These are phyloP conservation scores for Smithornis capensis DNA, from an alignment of 2,113 vertebrate genomes.

Conservation along the genomic window DNA sequence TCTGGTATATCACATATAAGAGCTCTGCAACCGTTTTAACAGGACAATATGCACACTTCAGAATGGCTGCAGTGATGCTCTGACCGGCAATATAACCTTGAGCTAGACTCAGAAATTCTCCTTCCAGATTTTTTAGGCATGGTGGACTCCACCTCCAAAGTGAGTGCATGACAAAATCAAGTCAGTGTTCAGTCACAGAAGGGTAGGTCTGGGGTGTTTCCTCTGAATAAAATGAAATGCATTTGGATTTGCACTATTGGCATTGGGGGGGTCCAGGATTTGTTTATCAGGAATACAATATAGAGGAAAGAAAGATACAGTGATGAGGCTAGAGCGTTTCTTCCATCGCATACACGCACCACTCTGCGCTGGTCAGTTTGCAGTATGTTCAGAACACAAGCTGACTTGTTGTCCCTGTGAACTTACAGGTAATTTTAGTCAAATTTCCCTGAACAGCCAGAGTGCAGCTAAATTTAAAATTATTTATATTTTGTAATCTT, in stretches of 20 bases:
- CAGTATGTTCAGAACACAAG: not conserved
- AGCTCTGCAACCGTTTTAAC: not conserved
- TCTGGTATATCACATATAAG: not conserved
- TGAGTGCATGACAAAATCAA: not conserved
- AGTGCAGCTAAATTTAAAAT: not conserved
- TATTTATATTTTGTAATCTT: not conserved
- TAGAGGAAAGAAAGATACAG: not conserved
- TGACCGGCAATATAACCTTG: not conserved
- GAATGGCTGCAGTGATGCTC: not conserved
- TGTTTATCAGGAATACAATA: not conserved
- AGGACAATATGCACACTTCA: not conserved
- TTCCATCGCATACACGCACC: not conserved
- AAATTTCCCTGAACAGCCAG: not conserved
- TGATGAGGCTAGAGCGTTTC: not conserved
- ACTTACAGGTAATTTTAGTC: not conserved
- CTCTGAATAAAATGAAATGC: not conserved
- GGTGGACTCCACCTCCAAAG: not conserved
- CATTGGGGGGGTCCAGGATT: rapidly evolving
- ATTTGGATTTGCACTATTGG: not conserved
- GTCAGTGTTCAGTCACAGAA: not conserved
- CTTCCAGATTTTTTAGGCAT: not conserved
- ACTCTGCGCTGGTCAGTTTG: not conserved
- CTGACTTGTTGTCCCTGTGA: not conserved
- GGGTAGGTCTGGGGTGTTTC: not conserved
- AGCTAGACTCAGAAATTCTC: not conserved